Evolutionary conservation across 2,888 invertebrate genomes (phyloP), one percentile per base, ranked within the genome.

Genomic region (Drosophila maculinotata): DNA sequence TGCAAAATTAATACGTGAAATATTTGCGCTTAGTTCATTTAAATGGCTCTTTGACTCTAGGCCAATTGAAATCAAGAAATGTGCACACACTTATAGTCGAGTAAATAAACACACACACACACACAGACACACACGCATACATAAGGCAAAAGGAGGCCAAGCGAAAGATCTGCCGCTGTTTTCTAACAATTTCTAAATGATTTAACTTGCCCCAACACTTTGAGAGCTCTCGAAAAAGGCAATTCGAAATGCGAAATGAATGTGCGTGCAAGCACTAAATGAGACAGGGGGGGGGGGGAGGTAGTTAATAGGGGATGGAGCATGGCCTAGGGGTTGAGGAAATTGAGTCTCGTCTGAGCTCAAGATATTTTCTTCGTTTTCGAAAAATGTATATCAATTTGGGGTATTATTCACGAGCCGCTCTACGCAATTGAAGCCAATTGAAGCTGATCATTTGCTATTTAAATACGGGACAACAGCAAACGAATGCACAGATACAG

Each of bases 401-500:
- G 52, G 54, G 79, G 74, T 71, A 76, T 15, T 58, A 58, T 58
- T 9, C 10, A 25, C 28, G 44, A 59, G 60, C 84, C 47, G 82
- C 72, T 76, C 74, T 69, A 69, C 65, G 86, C 89, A 90, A 90
- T 90, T 90, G 90, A 88, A 89, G 81, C 83, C 90, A 90, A 90
- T 90, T 90, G 87, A 90, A 59, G 84, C 89, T 89, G 90, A 89
- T 90, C 84, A 90, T 85, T 89, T 78, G 83, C 83, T 83, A 86
- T 87, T 81, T 78, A 73, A 78, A 76, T 79, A 64, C 64, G 70
- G 64, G 54, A 69, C 73, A 68, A 51, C 57, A 68, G 47, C 57
- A 74, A 53, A 52, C 45, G 38, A 51, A 36, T 59, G 59, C 30
- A 45, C 45, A 45, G 45, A 45, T 59, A 53, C 59, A 59, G 59